Base-by-base conservation (phyloP, 2,797 vertebrate genomes). In the Gymnodraco acuticeps region DNA sequence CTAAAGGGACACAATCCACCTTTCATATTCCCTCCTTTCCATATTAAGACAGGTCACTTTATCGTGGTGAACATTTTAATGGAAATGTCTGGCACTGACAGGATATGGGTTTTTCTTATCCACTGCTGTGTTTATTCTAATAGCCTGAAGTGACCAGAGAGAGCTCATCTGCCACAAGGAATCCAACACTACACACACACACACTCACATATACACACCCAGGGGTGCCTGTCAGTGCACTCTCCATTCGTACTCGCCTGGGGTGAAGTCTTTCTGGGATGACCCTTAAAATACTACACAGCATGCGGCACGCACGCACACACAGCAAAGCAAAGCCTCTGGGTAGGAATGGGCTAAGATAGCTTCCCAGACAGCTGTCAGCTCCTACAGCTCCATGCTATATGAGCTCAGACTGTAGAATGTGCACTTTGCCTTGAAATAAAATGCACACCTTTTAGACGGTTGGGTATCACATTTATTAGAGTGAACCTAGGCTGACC, bases 121-220 rank as follows among this genome's bases (percentile, higher is more conserved):
- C 64, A 61, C 76, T 48, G 59, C 83, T 85, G 72, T 88, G 84
- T 90, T 90, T 90, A 83, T 86, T 87, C 74, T n/a, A 65, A 75
- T 58, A 77, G 82, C 88, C 88, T 15, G 51, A 74, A 76, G 85
- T 47, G 0, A 63, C 41, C 45, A 31, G 54, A 78, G 75, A 77
- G 88, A 88, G 74, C 86, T 85, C 92, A 90, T 92, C 89, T 93
- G 88, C 88, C 88, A 91, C 80, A 80, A 90, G 83, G 87, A 87
- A 85, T 86, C 53, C 58, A 74, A 81, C 78, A 77, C 54, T 14
- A 20, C 38, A 58, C 31, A 61, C 42, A 62, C 45, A 60, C 65
- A 70, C 55, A 64, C 68, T 63, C 67, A 69, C 42, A 66, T 45
- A 65, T 77, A 75, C 84, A 73, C 75, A 81, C 82, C 42, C 84